These are phyloP conservation scores for Tyto alba DNA, from an alignment of 2,113 vertebrate species.

Conservation along the genomic window DNA sequence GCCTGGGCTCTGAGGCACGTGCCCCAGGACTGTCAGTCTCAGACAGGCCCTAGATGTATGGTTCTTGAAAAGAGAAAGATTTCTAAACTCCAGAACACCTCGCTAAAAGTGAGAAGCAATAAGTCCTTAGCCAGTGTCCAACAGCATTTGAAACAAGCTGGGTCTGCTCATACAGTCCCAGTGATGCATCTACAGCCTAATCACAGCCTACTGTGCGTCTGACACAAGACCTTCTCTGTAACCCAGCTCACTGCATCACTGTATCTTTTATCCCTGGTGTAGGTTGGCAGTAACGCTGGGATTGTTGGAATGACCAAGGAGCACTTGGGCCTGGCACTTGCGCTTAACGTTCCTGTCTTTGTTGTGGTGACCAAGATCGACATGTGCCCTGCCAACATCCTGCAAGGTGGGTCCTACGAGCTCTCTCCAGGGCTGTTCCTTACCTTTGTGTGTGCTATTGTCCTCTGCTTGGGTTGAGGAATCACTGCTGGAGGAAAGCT, in stretches of 20 bases:
- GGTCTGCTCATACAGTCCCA: not conserved
- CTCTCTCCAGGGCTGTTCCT: not conserved
- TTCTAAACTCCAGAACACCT: not conserved
- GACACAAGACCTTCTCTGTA: not conserved
- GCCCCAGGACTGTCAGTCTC: not conserved
- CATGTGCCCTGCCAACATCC: slow-evolving; percentile 98
- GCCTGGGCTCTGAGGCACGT: not conserved
- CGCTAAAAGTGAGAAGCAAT: not conserved
- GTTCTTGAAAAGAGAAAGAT: not conserved
- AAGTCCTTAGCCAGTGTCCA: not conserved
- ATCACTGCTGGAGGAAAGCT: not conserved
- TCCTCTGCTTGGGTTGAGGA: not conserved
- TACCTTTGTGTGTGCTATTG: not conserved
- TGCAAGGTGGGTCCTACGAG: slow-evolving; percentile 84
- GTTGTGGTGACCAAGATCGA: slow-evolving; percentile 99
- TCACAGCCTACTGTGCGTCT: not conserved
- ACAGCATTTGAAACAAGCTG: not conserved
- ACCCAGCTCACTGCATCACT: not conserved
- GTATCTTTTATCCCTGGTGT: slow-evolving; percentile 6
- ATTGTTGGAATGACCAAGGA: slow-evolving; percentile 99
- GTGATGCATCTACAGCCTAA: not conserved
- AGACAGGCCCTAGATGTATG: not conserved
- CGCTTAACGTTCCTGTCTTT: slow-evolving; percentile 95
- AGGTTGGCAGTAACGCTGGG: slow-evolving; percentile 98
- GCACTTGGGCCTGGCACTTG: slow-evolving; percentile 92